Evolutionary conservation across 2,113 vertebrate genomes (phyloP).

Genomic region (Artemisiospiza belli): DNA sequence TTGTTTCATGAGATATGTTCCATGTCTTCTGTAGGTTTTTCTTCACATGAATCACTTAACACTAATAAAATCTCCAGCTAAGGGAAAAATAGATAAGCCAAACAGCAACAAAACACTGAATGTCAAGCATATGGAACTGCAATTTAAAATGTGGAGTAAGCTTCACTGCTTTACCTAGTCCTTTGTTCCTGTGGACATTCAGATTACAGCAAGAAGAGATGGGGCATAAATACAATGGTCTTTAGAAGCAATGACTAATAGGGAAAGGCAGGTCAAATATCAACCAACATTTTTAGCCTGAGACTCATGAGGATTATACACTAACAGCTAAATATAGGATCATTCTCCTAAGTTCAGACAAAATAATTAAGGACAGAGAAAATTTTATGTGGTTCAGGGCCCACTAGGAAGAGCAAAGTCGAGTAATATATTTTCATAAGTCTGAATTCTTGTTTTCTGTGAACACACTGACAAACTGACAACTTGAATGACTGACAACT

Average conservation of each 20-base stretch:
- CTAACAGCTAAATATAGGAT: conserved; percentile 6
- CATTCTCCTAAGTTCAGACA: conserved; percentile 21
- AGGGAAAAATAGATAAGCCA: background rate
- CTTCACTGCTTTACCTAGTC: background rate
- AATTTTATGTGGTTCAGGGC: background rate
- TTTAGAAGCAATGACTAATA: conserved; percentile 9
- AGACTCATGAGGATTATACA: background rate
- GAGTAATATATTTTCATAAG: background rate
- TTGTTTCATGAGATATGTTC: background rate
- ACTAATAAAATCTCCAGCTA: background rate
- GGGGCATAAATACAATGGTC: background rate
- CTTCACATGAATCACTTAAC: background rate
- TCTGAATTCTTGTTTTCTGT: background rate
- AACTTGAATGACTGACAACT: background rate
- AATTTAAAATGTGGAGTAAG: background rate
- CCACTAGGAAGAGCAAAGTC: background rate
- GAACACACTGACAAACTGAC: background rate
- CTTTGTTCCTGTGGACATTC: background rate
- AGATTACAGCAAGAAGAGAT: background rate
- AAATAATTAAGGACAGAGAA: conserved; percentile 2
- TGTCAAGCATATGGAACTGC: background rate
- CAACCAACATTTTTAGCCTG: background rate
- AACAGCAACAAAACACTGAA: background rate
- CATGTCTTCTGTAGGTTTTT: background rate
- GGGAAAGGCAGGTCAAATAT: conserved; percentile 36